Percentiles rank a stretch among this genome's conserved stretches.
phyloP scores from a whole-genome alignment of 1,140 invertebrate species.

The Aphaenogaster rudis region DNA sequence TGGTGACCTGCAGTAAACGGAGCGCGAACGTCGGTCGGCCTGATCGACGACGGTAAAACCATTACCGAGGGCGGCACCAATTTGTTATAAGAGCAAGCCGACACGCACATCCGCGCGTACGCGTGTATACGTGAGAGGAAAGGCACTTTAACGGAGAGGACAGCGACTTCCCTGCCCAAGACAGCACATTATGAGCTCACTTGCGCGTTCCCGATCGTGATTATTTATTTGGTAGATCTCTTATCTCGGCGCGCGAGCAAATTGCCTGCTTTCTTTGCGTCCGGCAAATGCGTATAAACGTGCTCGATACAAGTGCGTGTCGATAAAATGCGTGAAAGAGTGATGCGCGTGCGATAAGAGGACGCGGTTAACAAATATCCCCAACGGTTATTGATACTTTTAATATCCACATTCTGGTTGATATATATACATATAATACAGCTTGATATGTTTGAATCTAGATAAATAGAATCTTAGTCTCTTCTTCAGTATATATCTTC shows the following conservation, averaged over 20 bases:
- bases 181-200: conserved; percentile 41
- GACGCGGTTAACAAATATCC: conserved; percentile 17
- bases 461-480: not conserved
- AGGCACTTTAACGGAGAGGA: conserved; percentile 20
- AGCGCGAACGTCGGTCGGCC: conserved; percentile 78
- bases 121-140: conserved; percentile 38
- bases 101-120: conserved; percentile 40
- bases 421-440: not conserved
- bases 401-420: not conserved
- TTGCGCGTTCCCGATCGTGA: conserved; percentile 34
- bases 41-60: conserved; percentile 74
- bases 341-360: not conserved
- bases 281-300: conserved; percentile 10
- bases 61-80: conserved; percentile 70
- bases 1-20: conserved; percentile 78
- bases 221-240: conserved; percentile 55
- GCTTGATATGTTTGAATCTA: not conserved
- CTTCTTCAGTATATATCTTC: not conserved
- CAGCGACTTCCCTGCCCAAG: conserved; percentile 31
- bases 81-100: conserved; percentile 17
- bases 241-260: conserved; percentile 43
- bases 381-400: conserved; percentile 24
- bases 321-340: conserved; percentile 29
- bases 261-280: conserved; percentile 51
- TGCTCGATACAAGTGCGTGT: not conserved